A percentile compares a stretch with the other conserved stretches of the same genome.
Conservation (phyloP, 2,797 vertebrate species). For the Schizopygopsis malacanthus region DNA sequence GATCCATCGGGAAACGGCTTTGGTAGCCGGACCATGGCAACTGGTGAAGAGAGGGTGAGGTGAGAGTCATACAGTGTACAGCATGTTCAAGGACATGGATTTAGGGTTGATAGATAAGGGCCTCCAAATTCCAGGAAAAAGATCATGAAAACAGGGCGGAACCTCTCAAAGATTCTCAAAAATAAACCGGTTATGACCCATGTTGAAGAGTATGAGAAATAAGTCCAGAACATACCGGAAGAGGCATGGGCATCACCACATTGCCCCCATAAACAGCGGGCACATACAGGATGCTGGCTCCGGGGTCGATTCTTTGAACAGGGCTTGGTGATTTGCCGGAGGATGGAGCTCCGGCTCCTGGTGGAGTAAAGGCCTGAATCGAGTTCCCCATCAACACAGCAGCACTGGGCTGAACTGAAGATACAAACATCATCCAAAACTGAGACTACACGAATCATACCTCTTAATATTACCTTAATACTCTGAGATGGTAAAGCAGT, state of each 20-base stretch:
- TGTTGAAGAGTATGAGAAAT: neutral
- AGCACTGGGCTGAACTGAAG: conserved; percentile 91
- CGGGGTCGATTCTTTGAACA: conserved; percentile 97
- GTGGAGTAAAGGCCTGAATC: conserved; percentile 93
- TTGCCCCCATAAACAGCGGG: conserved; percentile 98
- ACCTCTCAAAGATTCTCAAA: neutral
- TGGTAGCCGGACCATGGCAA: conserved; percentile 96
- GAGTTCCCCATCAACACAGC: conserved; percentile 97
- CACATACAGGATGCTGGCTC: conserved; percentile 97
- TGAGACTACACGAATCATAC: neutral
- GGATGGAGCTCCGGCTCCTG: conserved; percentile 85
- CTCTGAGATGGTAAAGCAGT: neutral
- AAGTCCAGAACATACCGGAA: conserved; percentile 85
- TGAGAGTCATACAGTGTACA: neutral
- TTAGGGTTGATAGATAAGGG: neutral
- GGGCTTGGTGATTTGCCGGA: conserved; percentile 97
- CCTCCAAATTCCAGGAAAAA: neutral
- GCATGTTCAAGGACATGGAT: neutral
- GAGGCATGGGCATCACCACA: conserved; percentile 98
- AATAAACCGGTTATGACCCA: neutral
- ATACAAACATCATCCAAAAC: conserved; percentile 33
- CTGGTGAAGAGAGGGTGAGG: conserved; percentile 67
- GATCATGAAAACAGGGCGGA: neutral
- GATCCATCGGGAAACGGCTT: conserved; percentile 96
- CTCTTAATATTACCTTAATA: neutral